These are phyloP conservation scores for Nyctereutes procyonoides DNA, from an alignment of 2,113 vertebrate species.

Conservation along the genomic window DNA sequence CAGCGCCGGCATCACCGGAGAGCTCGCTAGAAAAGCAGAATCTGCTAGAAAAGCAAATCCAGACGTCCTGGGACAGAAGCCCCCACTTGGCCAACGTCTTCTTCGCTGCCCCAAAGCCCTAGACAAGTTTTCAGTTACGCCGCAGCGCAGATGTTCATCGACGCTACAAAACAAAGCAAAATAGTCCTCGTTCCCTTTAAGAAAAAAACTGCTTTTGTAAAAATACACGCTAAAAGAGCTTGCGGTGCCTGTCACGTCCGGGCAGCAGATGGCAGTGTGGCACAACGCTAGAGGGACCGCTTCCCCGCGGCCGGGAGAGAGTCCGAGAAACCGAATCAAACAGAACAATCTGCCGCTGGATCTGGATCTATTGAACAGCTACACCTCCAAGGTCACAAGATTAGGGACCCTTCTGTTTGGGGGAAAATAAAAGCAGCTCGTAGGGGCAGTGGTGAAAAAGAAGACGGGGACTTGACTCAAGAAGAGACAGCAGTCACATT, in stretches of 20 bases:
- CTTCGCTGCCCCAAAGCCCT: background rate
- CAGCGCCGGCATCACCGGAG: background rate
- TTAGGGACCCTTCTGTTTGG: conserved; percentile 43
- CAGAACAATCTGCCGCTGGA: background rate
- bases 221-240: background rate
- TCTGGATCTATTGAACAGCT: conserved; percentile 8
- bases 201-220: conserved; percentile 46
- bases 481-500: background rate
- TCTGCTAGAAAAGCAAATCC: background rate
- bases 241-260: background rate
- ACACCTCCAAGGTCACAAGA: background rate
- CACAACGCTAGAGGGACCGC: conserved; percentile 55
- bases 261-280: conserved; percentile 86
- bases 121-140: background rate
- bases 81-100: background rate
- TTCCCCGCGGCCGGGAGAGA: background rate
- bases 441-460: background rate
- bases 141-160: background rate
- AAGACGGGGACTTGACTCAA: background rate
- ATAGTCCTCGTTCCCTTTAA: background rate
- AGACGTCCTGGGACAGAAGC: background rate
- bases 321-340: background rate
- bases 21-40: background rate
- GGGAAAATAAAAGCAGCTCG: conserved; percentile 49
- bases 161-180: background rate